A percentile compares a stretch with the other conserved stretches of the same genome.
Conservation (phyloP, 2,888 invertebrate species). For the Caenorhabditis wallacei region DNA sequence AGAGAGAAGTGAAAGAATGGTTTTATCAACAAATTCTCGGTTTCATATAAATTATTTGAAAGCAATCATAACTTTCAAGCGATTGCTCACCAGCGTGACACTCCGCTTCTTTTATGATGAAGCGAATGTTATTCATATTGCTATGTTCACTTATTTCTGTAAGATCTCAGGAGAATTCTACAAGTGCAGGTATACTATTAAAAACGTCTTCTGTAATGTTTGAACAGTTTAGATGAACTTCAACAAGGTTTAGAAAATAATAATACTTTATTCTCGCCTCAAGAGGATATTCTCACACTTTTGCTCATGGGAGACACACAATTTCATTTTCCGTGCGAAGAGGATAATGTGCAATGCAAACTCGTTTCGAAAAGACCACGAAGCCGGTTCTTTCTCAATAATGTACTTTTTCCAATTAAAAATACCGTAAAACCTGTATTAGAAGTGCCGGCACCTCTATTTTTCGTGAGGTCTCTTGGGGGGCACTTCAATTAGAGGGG, state of each 20-base stretch:
- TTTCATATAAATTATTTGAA: constrained; percentile 47
- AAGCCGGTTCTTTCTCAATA: constrained; percentile 65
- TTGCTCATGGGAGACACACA: constrained; percentile 79
- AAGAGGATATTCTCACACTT: constrained; percentile 69
- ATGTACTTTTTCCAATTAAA: constrained; percentile 57
- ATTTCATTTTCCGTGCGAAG: constrained; percentile 79
- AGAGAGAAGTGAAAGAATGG: constrained; percentile 14
- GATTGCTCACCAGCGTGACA: neutral
- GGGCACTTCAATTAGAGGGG: too few relatives aligned
- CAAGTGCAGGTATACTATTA: neutral
- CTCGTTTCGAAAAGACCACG: constrained; percentile 71
- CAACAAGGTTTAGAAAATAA: constrained; percentile 21
- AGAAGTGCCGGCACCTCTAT: too few relatives aligned
- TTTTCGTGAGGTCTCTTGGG: too few relatives aligned
- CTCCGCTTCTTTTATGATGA: neutral
- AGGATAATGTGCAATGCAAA: constrained; percentile 76
- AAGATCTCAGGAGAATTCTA: constrained; percentile 4
- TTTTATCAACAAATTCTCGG: constrained; percentile 53
- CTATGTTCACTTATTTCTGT: neutral
- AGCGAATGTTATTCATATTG: neutral
- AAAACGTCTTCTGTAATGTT: neutral
- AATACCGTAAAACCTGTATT: too few relatives aligned
- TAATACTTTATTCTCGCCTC: neutral
- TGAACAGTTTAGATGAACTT: constrained; percentile 5
- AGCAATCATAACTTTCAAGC: constrained; percentile 36